phyloP scores from a whole-genome alignment of 1,140 invertebrate species.

The Hesperophylax magnus region DNA sequence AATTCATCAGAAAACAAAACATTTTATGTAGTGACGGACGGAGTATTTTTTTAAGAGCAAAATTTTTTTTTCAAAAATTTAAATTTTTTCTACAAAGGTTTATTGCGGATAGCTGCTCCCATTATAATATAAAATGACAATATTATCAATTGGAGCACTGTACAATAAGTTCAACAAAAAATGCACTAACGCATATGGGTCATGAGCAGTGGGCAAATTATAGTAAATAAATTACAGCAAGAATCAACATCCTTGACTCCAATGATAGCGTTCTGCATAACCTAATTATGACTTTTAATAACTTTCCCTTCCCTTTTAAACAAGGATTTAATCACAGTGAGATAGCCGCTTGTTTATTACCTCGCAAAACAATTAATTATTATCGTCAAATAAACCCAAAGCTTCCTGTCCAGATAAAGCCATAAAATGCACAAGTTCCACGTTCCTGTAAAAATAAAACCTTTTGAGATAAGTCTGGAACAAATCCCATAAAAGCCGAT shows the following conservation, averaged over 20 bases:
- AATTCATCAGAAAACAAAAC: too few relatives aligned
- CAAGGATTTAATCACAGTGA: neutral
- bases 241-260: slow-evolving; percentile 1
- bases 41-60: too few relatives aligned
- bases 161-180: too few relatives aligned
- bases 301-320: slow-evolving; percentile 5
- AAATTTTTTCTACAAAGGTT: too few relatives aligned
- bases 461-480: neutral
- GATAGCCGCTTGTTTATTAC: neutral
- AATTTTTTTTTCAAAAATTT: too few relatives aligned
- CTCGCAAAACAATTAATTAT: neutral
- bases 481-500: slow-evolving; percentile 14
- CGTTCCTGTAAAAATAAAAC: neutral
- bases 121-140: too few relatives aligned
- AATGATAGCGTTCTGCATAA: neutral
- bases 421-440: neutral
- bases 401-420: slow-evolving; percentile 19
- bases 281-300: slow-evolving; percentile 11
- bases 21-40: too few relatives aligned
- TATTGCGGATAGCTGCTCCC: too few relatives aligned
- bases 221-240: neutral
- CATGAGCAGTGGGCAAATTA: neutral
- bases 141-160: too few relatives aligned
- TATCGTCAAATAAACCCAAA: neutral
- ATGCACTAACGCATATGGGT: neutral